A percentile compares a stretch with the other conserved stretches of the same genome.
phyloP scores from a whole-genome alignment of 2,797 vertebrate species.

The Spinus olivaceus region DNA sequence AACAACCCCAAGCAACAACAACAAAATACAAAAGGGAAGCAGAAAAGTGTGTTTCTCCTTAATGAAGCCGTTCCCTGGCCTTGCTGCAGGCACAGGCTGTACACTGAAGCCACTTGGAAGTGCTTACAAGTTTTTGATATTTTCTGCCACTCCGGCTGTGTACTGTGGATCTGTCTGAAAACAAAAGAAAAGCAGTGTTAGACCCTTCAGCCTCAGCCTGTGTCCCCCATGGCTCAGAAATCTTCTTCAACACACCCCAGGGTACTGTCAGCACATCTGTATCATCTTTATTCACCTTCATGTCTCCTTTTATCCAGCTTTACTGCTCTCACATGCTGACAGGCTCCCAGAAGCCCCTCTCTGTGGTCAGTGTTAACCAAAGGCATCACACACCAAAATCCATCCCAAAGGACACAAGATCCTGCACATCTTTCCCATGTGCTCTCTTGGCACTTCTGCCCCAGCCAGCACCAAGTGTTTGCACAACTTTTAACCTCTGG shows the following conservation, averaged over 20 bases:
- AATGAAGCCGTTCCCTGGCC: not conserved
- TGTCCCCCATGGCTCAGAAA: not conserved
- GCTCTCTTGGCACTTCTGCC: not conserved
- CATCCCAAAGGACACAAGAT: not conserved
- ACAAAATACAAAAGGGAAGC: not conserved
- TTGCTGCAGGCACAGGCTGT: not conserved
- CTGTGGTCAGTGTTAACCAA: not conserved
- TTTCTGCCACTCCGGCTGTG: constrained; percentile 88
- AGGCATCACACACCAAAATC: not conserved
- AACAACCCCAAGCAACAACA: not conserved
- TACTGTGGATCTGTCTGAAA: constrained; percentile 92
- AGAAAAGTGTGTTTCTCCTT: not conserved
- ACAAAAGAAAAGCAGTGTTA: constrained; percentile 21
- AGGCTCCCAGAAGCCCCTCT: not conserved
- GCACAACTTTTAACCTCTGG: not conserved
- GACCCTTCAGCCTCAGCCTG: not conserved
- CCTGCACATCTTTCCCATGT: not conserved
- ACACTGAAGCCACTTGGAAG: not conserved
- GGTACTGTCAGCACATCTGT: not conserved
- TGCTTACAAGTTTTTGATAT: constrained; percentile 95
- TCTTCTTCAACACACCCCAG: not conserved
- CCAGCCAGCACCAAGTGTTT: not conserved
- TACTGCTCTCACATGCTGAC: not conserved
- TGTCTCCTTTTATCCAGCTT: not conserved
- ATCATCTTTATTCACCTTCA: not conserved